Evolutionary conservation across 2,797 vertebrate species (phyloP), one percentile per base, ranked within the genome.

Genomic region (Phalloptychus januarius): DNA sequence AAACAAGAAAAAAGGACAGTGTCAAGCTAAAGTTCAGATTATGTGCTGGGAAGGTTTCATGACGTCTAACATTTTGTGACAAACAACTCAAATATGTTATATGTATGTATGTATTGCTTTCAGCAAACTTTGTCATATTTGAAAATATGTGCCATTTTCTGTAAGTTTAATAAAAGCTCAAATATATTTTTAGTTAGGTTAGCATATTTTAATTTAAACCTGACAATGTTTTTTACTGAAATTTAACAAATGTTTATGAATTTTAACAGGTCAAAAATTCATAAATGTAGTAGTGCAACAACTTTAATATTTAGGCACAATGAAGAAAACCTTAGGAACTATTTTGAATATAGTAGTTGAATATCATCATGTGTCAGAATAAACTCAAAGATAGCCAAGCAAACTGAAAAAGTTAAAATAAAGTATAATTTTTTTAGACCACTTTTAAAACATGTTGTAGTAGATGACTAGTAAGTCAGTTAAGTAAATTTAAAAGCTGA

Each of bases 1-100:
- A 18, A 48, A 45, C 28, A 10, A 36, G 0, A 72, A 8, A 38
- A 25, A 42, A 5, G 33, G 25, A 50, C 0, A 33, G 33, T 65
- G 46, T 87, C 4, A 85, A 63, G 28, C 25, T 12, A 20, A 7
- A 2, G 50, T 82, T 73, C 65, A 74, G 42, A 48, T 25, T 8
- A 31, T 80, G 38, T 13, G 36, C 61, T 15, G n/a, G 58, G 36
- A 45, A 76, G 40, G 20, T 33, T 52, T 54, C 0, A 7, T 56
- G 58, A 67, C 54, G 12, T 76, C 58, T 50, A n/a, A 58, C 61
- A 23, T n/a, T 36, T 18, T 44, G 12, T 15, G 8, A 58, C 63
- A 82, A 78, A 31, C 23, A 71, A 71, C 36, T 69, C 12, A 5
- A 71, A 40, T 33, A 33, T 56, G 77, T 15, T 52, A 44, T 44